Evolutionary conservation across 2,113 vertebrate genomes (phyloP), one percentile per base, ranked within the genome.

Genomic region (Microtus pennsylvanicus): DNA sequence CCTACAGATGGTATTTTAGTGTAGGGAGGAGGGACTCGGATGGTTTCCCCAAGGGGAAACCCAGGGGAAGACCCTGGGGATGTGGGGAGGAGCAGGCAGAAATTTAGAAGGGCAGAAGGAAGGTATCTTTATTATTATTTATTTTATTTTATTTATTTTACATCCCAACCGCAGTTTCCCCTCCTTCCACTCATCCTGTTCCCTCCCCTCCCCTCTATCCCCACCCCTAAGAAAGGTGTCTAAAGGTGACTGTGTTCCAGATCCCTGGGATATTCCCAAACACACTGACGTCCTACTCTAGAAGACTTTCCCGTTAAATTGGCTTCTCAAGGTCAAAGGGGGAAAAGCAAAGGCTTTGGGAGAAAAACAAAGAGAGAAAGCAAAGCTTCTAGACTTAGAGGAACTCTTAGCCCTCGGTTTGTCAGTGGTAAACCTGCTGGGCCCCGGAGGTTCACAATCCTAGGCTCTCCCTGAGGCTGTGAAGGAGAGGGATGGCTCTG

Each of bases 291-390:
- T 35, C 74, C 91, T 75, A 42, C 81, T 87, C 38, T 83, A 63
- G 58, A 61, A 80, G 86, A 21, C 38, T 45, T 52, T 26, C n/a
- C 47, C 38, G 14, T 69, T 38, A 24, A 86, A 87, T 91, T 24
- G 2, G 1, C 45, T 63, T 72, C 69, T n/a, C 63, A 47, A 63
- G 45, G 72, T 45, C 50, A 69, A 70, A 87, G 17, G 33, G 30
- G 42, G 5, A 1, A 7, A 13, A 42, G 28, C 65, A 26, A 30
- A 77, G 35, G 28, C 63, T 80, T 28, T 77, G 76, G 24, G 67
- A 28, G 52, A 70, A 92, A 89, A 97, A 87, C 75, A 45, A 50
- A 80, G 91, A 81, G 30, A 45, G 80, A 90, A 90, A 74, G 74
- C 2, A 19, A 90, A 52, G 35, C 55, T 91, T 93, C 28, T 42